Evolutionary conservation across 2,113 vertebrate genomes (phyloP), one percentile per base, ranked within the genome.

Genomic region (Paedocypris sp.): DNA sequence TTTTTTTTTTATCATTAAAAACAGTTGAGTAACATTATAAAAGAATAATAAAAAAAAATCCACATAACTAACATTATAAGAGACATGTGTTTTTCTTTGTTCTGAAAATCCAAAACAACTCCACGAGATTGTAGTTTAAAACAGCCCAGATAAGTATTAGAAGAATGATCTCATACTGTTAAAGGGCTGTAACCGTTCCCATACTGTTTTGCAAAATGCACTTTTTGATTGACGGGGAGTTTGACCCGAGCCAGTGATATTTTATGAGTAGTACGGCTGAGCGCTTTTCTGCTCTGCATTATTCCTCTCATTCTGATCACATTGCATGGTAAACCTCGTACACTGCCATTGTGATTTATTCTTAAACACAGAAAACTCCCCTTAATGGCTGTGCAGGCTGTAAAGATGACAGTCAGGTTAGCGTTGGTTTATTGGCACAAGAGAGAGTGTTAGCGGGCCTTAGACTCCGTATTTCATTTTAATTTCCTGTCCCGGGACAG

Each of bases 351-450:
- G 20, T 57, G 72, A 72, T 76, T 70, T 67, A 73, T 50, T 15
- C 42, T 4, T 19, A 26, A 51, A 66, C 51, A 70, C 31, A 50
- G 57, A 73, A 70, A 67, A 71, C 32, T 64, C 57, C 42, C 38
- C 51, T 56, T 66, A 70, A 68, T 52, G 47, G 68, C 53, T 28
- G 26, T 69, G 65, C 64, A 49, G 68, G 68, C 41, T 45, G 58
- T 75, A 73, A 75, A 73, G 53, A 69, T 60, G 73, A 70, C 73
- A 68, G 58, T 71, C 52, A 58, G 39, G 52, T 64, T 65, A 59
- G 49, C 39, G 31, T 36, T 49, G 18, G 33, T 77, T 75, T 73
- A 73, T 67, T 65, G 46, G 60, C 42, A 52, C 18, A 28, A 47
- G 38, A 48, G 58, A 32, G 49, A 57, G 43, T 61, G 48, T 25